Evolutionary conservation across 1,140 invertebrate species (phyloP), one percentile per base, ranked within the genome.

Genomic region (Danaus melanippus): DNA sequence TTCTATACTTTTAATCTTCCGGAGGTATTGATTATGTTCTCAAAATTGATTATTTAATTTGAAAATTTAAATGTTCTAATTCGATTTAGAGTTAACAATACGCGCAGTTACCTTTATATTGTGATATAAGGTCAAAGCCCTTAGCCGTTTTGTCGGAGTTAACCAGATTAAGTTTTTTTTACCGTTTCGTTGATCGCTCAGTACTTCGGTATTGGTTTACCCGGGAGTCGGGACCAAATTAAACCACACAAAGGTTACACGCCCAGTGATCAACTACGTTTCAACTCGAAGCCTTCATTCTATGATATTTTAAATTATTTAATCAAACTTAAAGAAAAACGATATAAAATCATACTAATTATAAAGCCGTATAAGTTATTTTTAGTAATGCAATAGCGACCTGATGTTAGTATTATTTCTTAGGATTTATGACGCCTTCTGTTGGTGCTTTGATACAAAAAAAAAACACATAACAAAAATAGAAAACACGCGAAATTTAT

Each of bases 111-210:
- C 66, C 66, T 59, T 53, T 43, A 58, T 58, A 60, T 56, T 48
- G 44, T 50, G 50, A 50, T 46, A 44, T 54, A 53, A 65, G 60
- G 61, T 70, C 65, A 66, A 69, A 59, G 64, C 56, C 59, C 67
- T 66, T 56, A 64, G 60, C 49, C 60, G 69, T 67, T 69, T 67
- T 64, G 64, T 64, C 60, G 63, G 58, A 71, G 61, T 64, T 68
- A 74, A 69, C 67, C 62, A 66, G 67, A 71, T 74, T 71, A 71
- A 53, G 60, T 68, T 62, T 46, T 71, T 71, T 71, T 73, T 66
- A 58, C 60, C 64, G 63, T 66, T 67, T 67, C 48, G 32, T 50
- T 43, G 12, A n/a, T 11, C 39, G 11, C n/a, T 50, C 21, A 32
- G 21, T 48, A 53, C 42, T 8, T 51, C 21, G 42, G 47, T 42